A percentile compares a stretch with the other conserved stretches of the same genome.
These are phyloP conservation scores for Melanocharis versteri DNA, from an alignment of 2,113 vertebrate species.

Conservation along the genomic window DNA sequence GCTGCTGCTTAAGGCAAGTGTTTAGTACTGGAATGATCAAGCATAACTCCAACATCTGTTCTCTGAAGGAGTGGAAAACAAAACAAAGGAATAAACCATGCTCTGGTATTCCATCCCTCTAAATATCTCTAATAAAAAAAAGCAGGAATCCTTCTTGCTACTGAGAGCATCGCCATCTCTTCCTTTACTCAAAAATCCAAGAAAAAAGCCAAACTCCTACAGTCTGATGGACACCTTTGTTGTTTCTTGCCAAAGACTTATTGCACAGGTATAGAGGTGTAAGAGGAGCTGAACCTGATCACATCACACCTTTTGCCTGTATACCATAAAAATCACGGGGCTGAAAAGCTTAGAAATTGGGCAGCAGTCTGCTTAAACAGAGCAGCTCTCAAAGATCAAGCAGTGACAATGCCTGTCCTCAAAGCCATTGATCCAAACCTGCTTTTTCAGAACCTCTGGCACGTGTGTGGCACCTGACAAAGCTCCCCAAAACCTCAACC, in stretches of 20 bases:
- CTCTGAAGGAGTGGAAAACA: not conserved
- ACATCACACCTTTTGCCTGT: not conserved
- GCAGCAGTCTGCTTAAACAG: not conserved
- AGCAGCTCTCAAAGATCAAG: not conserved
- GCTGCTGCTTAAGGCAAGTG: not conserved
- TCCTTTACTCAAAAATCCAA: not conserved
- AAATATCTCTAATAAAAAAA: not conserved
- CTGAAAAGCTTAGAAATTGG: not conserved
- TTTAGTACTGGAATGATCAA: not conserved
- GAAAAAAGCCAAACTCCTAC: not conserved
- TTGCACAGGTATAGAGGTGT: not conserved
- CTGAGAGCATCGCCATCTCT: not conserved
- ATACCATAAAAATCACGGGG: not conserved
- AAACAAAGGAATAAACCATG: not conserved
- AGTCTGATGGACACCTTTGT: not conserved
- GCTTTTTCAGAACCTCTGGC: not conserved
- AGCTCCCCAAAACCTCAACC: not conserved
- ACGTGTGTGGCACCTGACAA: not conserved
- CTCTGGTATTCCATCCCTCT: not conserved
- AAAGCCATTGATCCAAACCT: not conserved
- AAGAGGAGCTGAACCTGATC: not conserved
- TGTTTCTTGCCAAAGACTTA: not conserved
- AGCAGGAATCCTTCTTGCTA: not conserved
- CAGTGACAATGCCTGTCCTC: not conserved
- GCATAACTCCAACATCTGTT: not conserved